Base-by-base conservation (phyloP, 2,113 vertebrate genomes). In the Ploceus nigricollis region DNA sequence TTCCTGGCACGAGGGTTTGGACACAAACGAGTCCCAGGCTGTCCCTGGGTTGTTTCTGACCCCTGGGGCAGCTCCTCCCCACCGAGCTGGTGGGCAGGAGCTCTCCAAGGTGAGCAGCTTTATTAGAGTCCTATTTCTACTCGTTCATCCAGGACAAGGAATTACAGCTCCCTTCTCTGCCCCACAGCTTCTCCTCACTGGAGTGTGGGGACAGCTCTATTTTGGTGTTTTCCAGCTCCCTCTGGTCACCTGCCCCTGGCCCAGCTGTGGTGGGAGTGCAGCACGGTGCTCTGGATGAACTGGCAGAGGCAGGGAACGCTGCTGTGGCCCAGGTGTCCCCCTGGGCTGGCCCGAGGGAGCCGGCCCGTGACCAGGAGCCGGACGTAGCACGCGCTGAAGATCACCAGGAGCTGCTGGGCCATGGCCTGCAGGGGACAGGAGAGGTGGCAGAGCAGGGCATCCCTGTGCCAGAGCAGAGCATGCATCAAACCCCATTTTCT, bases 371-470 rank as follows among this genome's bases (percentile, higher is more conserved):
- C 97, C 79, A 98, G 88, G 7, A 98, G 98, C 76, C 98, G 95
- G 24, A 97, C 95, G 1, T 98, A 98, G 86, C 97, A 98, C 13
- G 96, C 97, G 0, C 98, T 97, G 93, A 98, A 98, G 73, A 98
- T 89, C 3, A 97, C 96, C 93, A 98, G 87, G 50, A 98, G 96
- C 92, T 98, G 98, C 50, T 87, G 97, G 68, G 98, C 98, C 97
- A 98, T 96, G 58, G 94, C 97, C 98, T 98, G 87, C 19, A 93
- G 89, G 0, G 21, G 75, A 35, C 51, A 73, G 5, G 15, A 27
- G 65, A 82, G 24, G 16, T 18, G 40, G 96, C 72, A 91, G 91
- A 20, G 27, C 7, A 9, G 3, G 39, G 48, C n/a, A 37, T 2
- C 18, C 12, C 72, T 18, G 31, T 7, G 40, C 95, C 72, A 91